Base-by-base conservation (phyloP, 2,888 invertebrate species). In the Eupithecia insigniata region DNA sequence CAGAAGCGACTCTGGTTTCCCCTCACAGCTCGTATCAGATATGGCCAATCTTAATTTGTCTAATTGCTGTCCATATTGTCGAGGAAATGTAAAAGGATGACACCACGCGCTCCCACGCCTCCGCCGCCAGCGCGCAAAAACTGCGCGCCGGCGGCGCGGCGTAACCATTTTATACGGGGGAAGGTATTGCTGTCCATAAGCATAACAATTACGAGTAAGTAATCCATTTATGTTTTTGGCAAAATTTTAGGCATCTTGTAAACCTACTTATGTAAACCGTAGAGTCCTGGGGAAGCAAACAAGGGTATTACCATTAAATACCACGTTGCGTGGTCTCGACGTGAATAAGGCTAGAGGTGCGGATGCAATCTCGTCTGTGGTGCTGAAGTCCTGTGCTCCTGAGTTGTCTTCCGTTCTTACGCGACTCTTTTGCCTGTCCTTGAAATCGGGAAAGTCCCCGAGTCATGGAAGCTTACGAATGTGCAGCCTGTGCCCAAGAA, bases 71-170 rank as follows among this genome's bases (percentile, higher is more conserved):
- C 69, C 69, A 69, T 71, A 71, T 60, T 64, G 51, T 55, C 61
- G 69, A 60, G 70, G 70, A 70, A 66, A 75, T 75, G 75, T 72
- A 72, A 73, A 72, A 71, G 69, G 46, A 30, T 66, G 67, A 70
- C 55, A 66, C 74, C 68, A 72, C 79, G 83, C 81, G 58, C 36
- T 36, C 85, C 84, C 86, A 85, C 87, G 80, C 82, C 74, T 72
- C 77, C 68, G 69, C 64, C 74, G 69, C 78, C 69, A 68, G 64
- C 73, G 70, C 79, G 79, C 81, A 83, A 82, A 83, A 83, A 83
- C 70, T 18, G 36, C 74, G 71, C 78, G 65, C 67, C 69, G 61
- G 7, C 51, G 5, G 22, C 36, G 36, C 34, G 34, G 30, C 39
- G 16, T 43, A 43, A 18, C 46, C 22, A 46, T 22, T 22, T 46